These are phyloP conservation scores for Balanococcus diminutus DNA, from an alignment of 2,888 invertebrate species.

Conservation along the genomic window DNA sequence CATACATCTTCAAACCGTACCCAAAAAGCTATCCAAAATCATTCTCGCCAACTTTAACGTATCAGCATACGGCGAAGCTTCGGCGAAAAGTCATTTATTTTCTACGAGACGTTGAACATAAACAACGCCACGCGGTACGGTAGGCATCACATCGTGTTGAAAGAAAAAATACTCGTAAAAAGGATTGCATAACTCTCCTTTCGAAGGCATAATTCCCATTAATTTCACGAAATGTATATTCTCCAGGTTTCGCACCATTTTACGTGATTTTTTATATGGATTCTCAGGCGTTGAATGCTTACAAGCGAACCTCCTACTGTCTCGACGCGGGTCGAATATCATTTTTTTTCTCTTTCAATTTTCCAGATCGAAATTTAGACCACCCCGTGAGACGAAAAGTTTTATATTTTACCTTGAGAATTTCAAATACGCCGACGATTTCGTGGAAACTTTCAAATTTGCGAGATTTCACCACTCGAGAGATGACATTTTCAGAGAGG, in stretches of 20 bases:
- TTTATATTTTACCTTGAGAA: no score
- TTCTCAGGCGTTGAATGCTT: no score
- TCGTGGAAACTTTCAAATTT: no score
- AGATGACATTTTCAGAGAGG: no score
- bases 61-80: not conserved
- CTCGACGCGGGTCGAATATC: no score
- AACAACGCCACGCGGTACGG: not conserved
- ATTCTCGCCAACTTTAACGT: not conserved
- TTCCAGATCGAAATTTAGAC: no score
- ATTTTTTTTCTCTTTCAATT: no score
- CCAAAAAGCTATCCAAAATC: not conserved
- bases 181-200: conserved; percentile 5
- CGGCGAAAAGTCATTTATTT: not conserved
- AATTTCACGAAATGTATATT: not conserved
- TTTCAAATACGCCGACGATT: no score
- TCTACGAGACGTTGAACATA: not conserved
- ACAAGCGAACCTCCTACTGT: no score
- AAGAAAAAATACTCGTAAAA: not conserved
- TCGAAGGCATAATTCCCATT: conserved; percentile 1
- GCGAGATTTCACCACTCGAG: no score
- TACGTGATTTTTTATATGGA: not conserved
- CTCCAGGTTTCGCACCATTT: not conserved
- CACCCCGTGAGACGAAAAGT: no score
- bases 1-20: not conserved
- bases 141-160: not conserved